Base-by-base conservation (phyloP, 1,140 invertebrate genomes). In the Pseudomyrmex concolor region DNA sequence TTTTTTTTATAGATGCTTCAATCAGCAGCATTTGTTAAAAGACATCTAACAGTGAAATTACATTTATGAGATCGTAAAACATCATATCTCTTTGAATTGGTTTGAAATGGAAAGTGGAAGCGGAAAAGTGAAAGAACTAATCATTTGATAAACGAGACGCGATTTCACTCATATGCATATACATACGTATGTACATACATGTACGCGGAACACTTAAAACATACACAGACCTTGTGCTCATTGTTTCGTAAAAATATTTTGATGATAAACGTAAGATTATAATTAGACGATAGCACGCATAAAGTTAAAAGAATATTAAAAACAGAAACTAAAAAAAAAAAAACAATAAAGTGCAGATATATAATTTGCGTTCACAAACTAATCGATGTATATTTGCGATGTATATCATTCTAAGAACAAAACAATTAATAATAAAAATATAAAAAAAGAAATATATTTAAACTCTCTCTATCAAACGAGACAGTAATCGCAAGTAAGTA, bases 101-200 rank as follows among this genome's bases (percentile, higher is more conserved):
- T 60, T 67, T 50, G 73, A 89, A 84, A 89, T 84, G 88, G 88
- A 89, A 89, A 89, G 88, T 84, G 34, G 34, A 80, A 86, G 64
- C 64, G 68, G 74, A 89, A 34, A 87, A 89, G 88, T 89, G 88
- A 89, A 89, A 89, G 88, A 85, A 73, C 64, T 62, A 72, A 85
- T 86, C 72, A 66, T 72, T 25, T 64, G 34, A 63, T 66, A 50
- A 19, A 70, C 5, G 17, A 54, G 60, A 22, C 59, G 51, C 80
- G 87, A 86, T 89, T 89, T 89, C 87, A 86, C 87, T 80, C 34
- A 15, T 64, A 57, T 43, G 54, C 15, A 25, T 59, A 5, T 34
- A 22, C 1, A 10, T 45, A 59, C 59, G n/a, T n/a, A n/a, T n/a
- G 50, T 83, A 67, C 1, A 10, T 45, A 59, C 59, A n/a, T 25